Evolutionary conservation across 2,797 vertebrate genomes (phyloP).

Genomic region (Ptychobarbus kaznakovi): DNA sequence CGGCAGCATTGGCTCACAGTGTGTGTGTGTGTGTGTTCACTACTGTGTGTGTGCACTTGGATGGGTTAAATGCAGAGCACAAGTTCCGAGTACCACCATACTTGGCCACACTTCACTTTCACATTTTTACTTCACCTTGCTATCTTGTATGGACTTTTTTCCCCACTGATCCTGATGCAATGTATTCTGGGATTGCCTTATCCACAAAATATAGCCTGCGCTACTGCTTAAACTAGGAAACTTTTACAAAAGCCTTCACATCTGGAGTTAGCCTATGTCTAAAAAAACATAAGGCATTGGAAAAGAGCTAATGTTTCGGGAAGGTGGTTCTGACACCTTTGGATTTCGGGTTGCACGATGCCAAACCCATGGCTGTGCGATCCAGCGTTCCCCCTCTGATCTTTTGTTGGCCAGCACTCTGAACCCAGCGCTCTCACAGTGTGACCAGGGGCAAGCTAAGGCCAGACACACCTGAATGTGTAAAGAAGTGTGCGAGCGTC

Average conservation of each 20-base stretch:
- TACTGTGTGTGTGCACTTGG: too few species aligned
- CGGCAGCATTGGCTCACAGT: too few species aligned
- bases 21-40: too few species aligned
- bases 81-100: too few species aligned
- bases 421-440: constrained; percentile 28
- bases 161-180: not conserved
- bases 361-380: not conserved
- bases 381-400: constrained; percentile 2
- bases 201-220: not conserved
- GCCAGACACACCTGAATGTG: constrained; percentile 47
- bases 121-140: too few species aligned
- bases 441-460: constrained; percentile 21
- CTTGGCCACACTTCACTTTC: too few species aligned
- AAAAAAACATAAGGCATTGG: not conserved
- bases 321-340: constrained; percentile 34
- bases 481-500: constrained; percentile 33
- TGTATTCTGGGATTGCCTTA: not conserved
- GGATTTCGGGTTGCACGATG: not conserved
- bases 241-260: not conserved
- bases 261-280: not conserved
- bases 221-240: not conserved
- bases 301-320: not conserved
- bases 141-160: not conserved
- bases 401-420: constrained; percentile 17
- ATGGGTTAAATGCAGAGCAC: too few species aligned